Base-by-base conservation (phyloP, 2,113 vertebrate genomes). In the Picathartes gymnocephalus region DNA sequence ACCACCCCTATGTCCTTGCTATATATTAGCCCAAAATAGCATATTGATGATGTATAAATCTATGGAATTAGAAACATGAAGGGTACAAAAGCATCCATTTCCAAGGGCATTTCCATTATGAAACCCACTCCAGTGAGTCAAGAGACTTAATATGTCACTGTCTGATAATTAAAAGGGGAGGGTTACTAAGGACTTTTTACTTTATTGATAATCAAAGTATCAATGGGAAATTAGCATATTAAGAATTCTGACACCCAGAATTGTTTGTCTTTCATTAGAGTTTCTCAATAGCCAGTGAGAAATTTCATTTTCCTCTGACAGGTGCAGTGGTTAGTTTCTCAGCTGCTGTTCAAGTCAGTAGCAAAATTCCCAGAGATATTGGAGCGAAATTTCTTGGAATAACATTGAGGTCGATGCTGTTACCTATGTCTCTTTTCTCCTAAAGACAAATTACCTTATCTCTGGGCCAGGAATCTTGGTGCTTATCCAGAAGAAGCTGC, bases 61-160 rank as follows among this genome's bases (percentile, higher is more conserved):
- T 96, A 91, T 92, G 84, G 76, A 95, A 96, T 93, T 97, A 69
- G 86, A 81, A 83, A 86, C 88, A 97, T 33, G 61, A 96, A 95
- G 73, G 45, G 54, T 86, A 89, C 91, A 93, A 73, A 93, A 88
- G 48, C 57, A 64, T 24, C 39, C 2, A 9, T 87, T 91, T 92
- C 81, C 92, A 91, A 97, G 96, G 93, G 78, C 91, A 91, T 81
- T 91, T 96, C 84, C 61, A 91, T 92, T 92, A 82, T 89, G 73
- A 81, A 93, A 87, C 39, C 54, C 92, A 96, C 83, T 89, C 86
- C 60, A 42, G 33, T 56, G 71, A 94, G 70, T 96, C 95, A 95
- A 76, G 76, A 95, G 66, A 76, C 51, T 61, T 84, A 62, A 91
- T 94, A 40, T 95, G 70, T 66, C 76, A 81, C 68, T 62, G 48